A percentile compares a stretch with the other conserved stretches of the same genome.
These are phyloP conservation scores for Heteromormyrus szaboi DNA, from an alignment of 2,797 vertebrate genomes.

Conservation along the genomic window DNA sequence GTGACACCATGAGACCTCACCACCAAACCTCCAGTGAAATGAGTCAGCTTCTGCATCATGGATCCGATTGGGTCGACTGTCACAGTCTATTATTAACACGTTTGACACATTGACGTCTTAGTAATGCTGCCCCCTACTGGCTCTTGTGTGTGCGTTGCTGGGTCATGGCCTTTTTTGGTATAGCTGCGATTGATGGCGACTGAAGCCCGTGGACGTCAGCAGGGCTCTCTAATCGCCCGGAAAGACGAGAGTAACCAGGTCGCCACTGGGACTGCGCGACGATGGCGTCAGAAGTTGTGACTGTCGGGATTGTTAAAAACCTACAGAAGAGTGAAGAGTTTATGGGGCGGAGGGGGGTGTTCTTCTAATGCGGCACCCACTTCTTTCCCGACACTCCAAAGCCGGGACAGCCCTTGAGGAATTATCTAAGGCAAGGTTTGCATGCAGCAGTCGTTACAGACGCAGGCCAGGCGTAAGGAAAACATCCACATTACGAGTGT, in stretches of 20 bases:
- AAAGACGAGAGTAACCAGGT: neutral
- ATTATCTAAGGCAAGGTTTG: constrained; percentile 53
- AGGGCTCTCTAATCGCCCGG: neutral
- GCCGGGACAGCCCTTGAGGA: constrained; percentile 34
- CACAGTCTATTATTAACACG: neutral
- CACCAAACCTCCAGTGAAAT: neutral
- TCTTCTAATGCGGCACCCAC: neutral
- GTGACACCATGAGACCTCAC: neutral
- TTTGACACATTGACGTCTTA: neutral
- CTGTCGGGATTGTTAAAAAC: neutral
- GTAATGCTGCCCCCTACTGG: neutral
- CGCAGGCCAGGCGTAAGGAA: constrained; percentile 22
- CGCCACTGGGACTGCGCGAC: neutral
- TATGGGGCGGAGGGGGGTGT: neutral
- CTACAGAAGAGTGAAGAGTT: constrained; percentile 2
- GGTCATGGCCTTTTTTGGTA: constrained; percentile 19
- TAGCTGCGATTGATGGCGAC: neutral
- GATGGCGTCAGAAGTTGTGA: neutral
- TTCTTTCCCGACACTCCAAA: neutral
- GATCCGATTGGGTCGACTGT: neutral
- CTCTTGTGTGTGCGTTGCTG: neutral
- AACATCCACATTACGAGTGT: constrained; percentile 25
- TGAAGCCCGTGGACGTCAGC: too few species aligned
- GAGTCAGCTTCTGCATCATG: neutral
- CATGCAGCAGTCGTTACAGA: constrained; percentile 48